Percentiles rank a stretch among this genome's conserved stretches.
Evolutionary conservation across 2,113 vertebrate species (phyloP).

Genomic region (Ranitomeya imitator): DNA sequence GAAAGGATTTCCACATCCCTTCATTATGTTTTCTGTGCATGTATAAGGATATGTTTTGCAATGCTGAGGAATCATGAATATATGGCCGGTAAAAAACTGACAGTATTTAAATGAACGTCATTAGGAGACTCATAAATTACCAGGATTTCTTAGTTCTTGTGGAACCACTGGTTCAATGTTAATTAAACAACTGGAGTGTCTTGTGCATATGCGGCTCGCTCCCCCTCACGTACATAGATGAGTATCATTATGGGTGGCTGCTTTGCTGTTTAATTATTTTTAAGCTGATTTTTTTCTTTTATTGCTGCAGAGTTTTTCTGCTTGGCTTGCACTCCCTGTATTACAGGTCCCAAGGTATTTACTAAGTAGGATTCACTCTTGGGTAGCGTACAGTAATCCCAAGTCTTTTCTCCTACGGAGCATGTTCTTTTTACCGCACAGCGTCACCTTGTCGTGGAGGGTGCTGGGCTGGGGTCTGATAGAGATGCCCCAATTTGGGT

Average conservation of each 20-base stretch:
- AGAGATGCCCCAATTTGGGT: neutral
- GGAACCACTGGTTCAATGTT: constrained; percentile 81
- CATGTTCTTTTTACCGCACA: constrained; percentile 55
- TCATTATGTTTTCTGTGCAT: constrained; percentile 66
- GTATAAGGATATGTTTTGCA: constrained; percentile 67
- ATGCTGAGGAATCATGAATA: constrained; percentile 81
- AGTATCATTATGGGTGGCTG: constrained; percentile 86
- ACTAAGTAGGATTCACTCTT: constrained; percentile 71
- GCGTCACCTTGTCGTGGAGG: neutral
- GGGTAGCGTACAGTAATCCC: constrained; percentile 69
- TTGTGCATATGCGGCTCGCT: constrained; percentile 77
- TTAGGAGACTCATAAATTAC: constrained; percentile 87
- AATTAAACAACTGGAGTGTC: constrained; percentile 84
- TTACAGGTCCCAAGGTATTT: constrained; percentile 68
- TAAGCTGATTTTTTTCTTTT: constrained; percentile 70
- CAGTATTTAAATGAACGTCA: constrained; percentile 86
- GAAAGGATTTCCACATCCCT: neutral
- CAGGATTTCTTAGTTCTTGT: constrained; percentile 82
- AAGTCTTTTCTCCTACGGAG: constrained; percentile 70
- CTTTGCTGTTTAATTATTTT: constrained; percentile 85
- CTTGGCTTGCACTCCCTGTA: constrained; percentile 76
- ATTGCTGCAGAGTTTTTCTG: constrained; percentile 76
- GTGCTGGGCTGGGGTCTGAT: neutral
- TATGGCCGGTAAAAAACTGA: constrained; percentile 79
- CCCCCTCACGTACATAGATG: constrained; percentile 80